phyloP scores from a whole-genome alignment of 2,797 vertebrate genomes.

The Catharus ustulatus region DNA sequence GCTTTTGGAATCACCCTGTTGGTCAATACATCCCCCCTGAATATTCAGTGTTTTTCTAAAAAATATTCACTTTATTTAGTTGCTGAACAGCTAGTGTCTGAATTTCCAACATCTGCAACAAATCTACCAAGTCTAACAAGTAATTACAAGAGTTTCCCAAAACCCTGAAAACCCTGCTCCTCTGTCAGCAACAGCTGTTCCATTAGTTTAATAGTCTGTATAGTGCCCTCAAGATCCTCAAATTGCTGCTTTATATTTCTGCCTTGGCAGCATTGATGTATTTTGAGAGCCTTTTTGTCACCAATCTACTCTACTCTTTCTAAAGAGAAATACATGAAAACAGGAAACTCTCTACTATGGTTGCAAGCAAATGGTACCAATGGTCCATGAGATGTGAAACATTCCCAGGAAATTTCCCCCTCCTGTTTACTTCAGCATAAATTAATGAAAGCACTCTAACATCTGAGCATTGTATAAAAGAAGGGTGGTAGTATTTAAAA shows the following conservation, averaged over 20 bases:
- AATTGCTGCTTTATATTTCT: conserved; percentile 46
- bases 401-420: neutral
- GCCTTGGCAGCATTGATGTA: neutral
- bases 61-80: neutral
- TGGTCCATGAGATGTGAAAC: neutral
- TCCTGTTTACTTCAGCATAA: neutral
- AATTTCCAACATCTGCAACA: neutral
- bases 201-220: conserved; percentile 49
- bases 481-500: neutral
- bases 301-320: neutral
- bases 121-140: neutral
- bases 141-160: conserved; percentile 60
- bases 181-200: conserved; percentile 45
- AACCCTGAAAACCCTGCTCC: conserved; percentile 5
- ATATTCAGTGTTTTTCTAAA: neutral
- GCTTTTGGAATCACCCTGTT: neutral
- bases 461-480: neutral
- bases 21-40: neutral
- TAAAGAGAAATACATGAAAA: neutral
- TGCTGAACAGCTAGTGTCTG: neutral
- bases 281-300: neutral
- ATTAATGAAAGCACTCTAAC: neutral
- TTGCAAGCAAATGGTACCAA: neutral
- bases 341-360: neutral
- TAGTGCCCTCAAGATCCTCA: conserved; percentile 47